phyloP scores from a whole-genome alignment of 2,113 vertebrate species.

The Solea solea region DNA sequence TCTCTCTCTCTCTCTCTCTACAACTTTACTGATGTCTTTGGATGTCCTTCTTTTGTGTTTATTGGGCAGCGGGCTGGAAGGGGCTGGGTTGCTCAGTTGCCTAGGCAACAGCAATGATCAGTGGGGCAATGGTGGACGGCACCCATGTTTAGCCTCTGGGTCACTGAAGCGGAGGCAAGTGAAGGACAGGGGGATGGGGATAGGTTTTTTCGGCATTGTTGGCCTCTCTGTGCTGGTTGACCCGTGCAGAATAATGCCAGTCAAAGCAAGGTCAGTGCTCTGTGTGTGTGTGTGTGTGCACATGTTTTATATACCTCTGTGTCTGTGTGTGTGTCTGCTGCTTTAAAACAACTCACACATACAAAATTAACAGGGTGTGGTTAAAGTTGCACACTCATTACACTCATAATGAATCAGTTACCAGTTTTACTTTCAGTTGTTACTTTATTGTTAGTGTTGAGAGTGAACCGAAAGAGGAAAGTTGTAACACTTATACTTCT shows the following conservation, averaged over 20 bases:
- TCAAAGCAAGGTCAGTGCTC: slow-evolving; percentile 32
- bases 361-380: slow-evolving; percentile 26
- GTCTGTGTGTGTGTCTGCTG: background rate
- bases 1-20: too few species aligned
- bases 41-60: slow-evolving; percentile 47
- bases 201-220: slow-evolving; percentile 44
- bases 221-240: slow-evolving; percentile 48
- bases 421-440: too few species aligned
- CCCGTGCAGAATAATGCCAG: slow-evolving; percentile 60
- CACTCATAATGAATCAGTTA: too few species aligned
- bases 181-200: slow-evolving; percentile 49
- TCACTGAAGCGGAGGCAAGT: slow-evolving; percentile 55
- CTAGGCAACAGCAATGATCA: slow-evolving; percentile 71
- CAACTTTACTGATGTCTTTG: background rate
- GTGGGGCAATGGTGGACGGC: slow-evolving; percentile 60
- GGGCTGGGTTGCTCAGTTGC: slow-evolving; percentile 64
- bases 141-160: slow-evolving; percentile 54
- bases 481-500: background rate
- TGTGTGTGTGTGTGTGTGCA: slow-evolving; percentile 12
- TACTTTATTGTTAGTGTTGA: too few species aligned
- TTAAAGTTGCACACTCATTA: background rate
- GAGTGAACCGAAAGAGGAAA: too few species aligned
- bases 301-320: too few species aligned
- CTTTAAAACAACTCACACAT: slow-evolving; percentile 11
- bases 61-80: slow-evolving; percentile 36